Percentiles rank a stretch among this genome's conserved stretches.
phyloP scores from a whole-genome alignment of 2,888 invertebrate species.

The Cephus pulcher region DNA sequence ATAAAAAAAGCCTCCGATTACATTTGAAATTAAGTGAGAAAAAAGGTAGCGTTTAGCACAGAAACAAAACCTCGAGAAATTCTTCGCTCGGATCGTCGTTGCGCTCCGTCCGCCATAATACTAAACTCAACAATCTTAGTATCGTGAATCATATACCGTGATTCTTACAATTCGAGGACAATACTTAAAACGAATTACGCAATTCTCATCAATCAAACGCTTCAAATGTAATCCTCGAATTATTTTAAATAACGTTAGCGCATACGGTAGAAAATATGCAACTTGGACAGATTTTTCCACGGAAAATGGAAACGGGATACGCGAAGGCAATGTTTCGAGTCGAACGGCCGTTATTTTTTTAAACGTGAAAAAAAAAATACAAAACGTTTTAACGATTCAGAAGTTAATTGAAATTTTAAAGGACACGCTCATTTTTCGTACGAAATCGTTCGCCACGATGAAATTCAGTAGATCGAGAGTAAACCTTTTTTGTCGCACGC shows the following conservation, averaged over 20 bases:
- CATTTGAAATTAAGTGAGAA: no score
- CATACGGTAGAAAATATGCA: background rate
- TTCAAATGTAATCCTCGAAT: background rate
- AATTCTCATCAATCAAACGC: background rate
- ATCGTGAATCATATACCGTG: conserved; percentile 10
- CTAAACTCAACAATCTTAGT: conserved; percentile 23
- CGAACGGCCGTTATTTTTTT: background rate
- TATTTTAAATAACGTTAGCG: background rate
- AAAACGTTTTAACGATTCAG: no score
- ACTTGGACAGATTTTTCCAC: background rate
- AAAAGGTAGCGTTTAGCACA: background rate
- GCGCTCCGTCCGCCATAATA: conserved; percentile 15
- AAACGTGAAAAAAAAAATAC: no score
- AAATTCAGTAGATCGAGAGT: no score
- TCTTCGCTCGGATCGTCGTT: background rate
- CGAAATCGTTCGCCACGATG: no score
- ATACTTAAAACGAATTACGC: background rate
- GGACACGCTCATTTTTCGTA: no score
- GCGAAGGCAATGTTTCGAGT: background rate
- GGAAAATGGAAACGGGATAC: background rate
- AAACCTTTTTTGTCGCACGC: no score
- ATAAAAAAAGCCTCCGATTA: no score
- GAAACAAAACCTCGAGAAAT: background rate
- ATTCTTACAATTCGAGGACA: conserved; percentile 9
- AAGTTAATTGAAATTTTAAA: no score